Evolutionary conservation across 1,140 invertebrate species (phyloP), one percentile per base, ranked within the genome.

Genomic region (Lasioglossum baleicum): DNA sequence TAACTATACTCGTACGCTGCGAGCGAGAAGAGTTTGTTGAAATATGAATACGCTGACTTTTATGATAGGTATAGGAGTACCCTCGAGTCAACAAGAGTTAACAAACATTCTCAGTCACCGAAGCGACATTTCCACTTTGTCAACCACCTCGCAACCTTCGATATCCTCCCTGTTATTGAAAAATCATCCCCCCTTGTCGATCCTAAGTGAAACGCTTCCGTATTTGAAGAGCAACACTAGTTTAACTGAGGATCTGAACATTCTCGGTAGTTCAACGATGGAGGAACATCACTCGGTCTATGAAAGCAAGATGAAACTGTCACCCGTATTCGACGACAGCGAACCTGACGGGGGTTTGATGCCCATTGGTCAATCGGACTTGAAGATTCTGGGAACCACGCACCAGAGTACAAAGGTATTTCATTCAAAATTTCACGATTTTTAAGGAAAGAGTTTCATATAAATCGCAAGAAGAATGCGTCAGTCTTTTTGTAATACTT

Each of bases 321-420:
- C 83, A 2, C 74, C 72, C 1, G 88, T 88, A 4, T 90, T 89
- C 11, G 90, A 91, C 22, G 88, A 90, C 10, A 44, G n/a, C 20
- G 87, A 90, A 7, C 67, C 67, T 8, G 88, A 90, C n/a, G 66
- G 80, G 1, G 83, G 82, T 0, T 82, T 89, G 13, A 73, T 85
- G 20, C n/a, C 83, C 0, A 82, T 90, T 10, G 75, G 66, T 26
- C 87, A 88, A 64, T 75, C 87, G 10, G 84, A 87, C 44, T 72
- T 87, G 26, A 90, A 90, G 53, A 81, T 88, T 15, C 66, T 88
- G 1, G 66, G 82, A 0, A 60, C 84, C 5, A 82, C 70, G 35
- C 71, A 71, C 73, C 78, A 80, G 2, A 82, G 15, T 17, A 58
- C 64, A 17, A 86, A 83, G 44, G 80, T 88, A 60, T 3, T 8